phyloP scores from a whole-genome alignment of 2,888 invertebrate genomes.

The Sarcophaga subvicina region DNA sequence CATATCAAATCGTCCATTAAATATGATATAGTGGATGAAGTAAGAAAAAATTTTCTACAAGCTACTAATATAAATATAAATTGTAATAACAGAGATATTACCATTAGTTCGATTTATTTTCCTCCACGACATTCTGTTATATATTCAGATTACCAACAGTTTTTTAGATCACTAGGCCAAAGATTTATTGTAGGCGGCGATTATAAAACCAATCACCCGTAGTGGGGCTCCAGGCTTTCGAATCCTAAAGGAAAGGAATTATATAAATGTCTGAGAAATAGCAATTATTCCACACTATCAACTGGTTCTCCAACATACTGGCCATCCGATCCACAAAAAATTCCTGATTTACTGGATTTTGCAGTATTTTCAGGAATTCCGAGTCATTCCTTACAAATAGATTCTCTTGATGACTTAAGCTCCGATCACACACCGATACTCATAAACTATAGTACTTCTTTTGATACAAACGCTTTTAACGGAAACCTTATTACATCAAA shows the following conservation, averaged over 20 bases:
- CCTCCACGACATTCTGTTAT: slow-evolving; percentile 27
- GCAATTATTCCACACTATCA: too few species aligned
- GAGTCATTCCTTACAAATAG: too few species aligned
- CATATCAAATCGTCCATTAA: slow-evolving; percentile 6
- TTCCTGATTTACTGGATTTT: too few species aligned
- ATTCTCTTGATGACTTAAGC: too few species aligned
- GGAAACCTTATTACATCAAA: not conserved
- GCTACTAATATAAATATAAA: slow-evolving; percentile 36
- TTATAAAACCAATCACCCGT: too few species aligned
- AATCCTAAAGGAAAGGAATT: slow-evolving; percentile 56
- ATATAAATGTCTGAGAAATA: too few species aligned
- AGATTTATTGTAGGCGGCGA: slow-evolving; percentile 38
- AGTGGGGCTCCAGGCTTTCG: slow-evolving; percentile 42
- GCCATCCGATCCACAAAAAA: slow-evolving; percentile 51
- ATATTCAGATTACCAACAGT: slow-evolving; percentile 11
- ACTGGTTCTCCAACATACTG: too few species aligned
- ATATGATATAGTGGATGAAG: slow-evolving; percentile 19
- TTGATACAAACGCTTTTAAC: not conserved
- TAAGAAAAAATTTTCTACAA: slow-evolving; percentile 31
- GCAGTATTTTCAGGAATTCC: too few species aligned
- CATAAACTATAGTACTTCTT: not conserved
- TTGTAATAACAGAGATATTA: not conserved
- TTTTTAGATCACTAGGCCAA: slow-evolving; percentile 24
- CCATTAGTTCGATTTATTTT: slow-evolving; percentile 26
- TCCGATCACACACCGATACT: slow-evolving; percentile 57